phyloP scores from a whole-genome alignment of 1,140 invertebrate genomes.

The Neodiprion fabricii region DNA sequence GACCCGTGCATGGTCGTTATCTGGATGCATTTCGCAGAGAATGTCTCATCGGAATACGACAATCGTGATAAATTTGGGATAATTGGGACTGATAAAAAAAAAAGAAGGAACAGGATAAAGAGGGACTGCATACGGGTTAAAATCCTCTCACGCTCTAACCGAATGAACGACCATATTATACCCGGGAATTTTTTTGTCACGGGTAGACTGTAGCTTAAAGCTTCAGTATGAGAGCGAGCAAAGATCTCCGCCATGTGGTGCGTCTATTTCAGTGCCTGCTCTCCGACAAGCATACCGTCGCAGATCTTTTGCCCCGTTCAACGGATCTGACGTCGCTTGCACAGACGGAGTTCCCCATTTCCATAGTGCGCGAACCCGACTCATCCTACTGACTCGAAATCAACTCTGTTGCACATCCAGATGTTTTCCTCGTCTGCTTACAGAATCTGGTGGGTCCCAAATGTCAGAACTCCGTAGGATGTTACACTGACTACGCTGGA shows the following conservation, averaged over 20 bases:
- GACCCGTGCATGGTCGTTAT: too few relatives aligned
- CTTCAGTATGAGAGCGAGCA: slow-evolving; percentile 20
- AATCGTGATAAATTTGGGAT: too few relatives aligned
- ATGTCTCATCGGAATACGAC: neutral
- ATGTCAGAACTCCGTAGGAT: too few relatives aligned
- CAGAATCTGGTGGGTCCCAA: too few relatives aligned
- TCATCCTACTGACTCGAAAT: too few relatives aligned
- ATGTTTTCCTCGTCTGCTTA: too few relatives aligned
- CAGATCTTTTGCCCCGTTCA: neutral
- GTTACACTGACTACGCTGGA: too few relatives aligned
- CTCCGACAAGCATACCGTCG: slow-evolving; percentile 33
- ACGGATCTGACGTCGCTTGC: neutral
- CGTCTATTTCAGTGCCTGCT: slow-evolving; percentile 55
- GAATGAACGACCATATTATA: neutral
- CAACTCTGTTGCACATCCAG: too few relatives aligned
- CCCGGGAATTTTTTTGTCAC: neutral
- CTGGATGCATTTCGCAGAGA: neutral
- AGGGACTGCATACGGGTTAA: neutral
- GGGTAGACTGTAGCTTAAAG: neutral
- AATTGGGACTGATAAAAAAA: too few relatives aligned
- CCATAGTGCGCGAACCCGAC: neutral
- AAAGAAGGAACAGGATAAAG: too few relatives aligned
- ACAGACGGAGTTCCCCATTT: neutral
- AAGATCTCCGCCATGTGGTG: slow-evolving; percentile 57
- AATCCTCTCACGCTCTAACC: neutral